Conservation (phyloP, 2,888 invertebrate species). For the Athripsodes cinereus region DNA sequence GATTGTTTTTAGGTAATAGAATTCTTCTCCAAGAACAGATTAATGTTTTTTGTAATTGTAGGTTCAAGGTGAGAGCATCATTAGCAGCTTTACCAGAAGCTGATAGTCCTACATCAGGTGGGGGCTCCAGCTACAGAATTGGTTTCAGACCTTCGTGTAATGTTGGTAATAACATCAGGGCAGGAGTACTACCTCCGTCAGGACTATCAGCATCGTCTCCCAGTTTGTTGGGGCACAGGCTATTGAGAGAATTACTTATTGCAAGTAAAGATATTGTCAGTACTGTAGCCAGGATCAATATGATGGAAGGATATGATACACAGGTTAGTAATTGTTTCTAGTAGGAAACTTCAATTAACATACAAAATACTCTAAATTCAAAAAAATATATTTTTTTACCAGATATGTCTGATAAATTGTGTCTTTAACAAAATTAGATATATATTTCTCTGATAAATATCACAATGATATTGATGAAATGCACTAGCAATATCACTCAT, state of each 20-base stretch:
- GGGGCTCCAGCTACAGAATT: constrained; percentile 35
- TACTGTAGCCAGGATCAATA: constrained; percentile 32
- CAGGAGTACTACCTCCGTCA: constrained; percentile 40
- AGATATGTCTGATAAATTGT: too few relatives aligned
- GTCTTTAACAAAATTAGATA: too few relatives aligned
- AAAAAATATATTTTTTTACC: too few relatives aligned
- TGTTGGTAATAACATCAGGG: constrained; percentile 36
- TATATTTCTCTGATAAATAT: too few relatives aligned
- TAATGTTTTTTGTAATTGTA: constrained; percentile 29
- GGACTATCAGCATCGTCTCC: constrained; percentile 43
- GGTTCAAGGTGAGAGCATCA: constrained; percentile 48
- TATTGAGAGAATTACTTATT: constrained; percentile 40
- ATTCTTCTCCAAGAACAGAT: too few relatives aligned
- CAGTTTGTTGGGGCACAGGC: constrained; percentile 37
- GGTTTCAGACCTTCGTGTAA: constrained; percentile 45
- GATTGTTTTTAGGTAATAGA: too few relatives aligned
- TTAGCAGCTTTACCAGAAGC: constrained; percentile 25
- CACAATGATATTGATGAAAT: too few relatives aligned
- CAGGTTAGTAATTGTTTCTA: constrained; percentile 20
- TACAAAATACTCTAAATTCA: too few relatives aligned
- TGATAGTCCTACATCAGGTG: constrained; percentile 18
- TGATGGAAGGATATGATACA: constrained; percentile 22
- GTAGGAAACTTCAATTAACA: too few relatives aligned
- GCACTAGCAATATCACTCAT: too few relatives aligned
- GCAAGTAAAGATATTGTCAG: constrained; percentile 39